These are phyloP conservation scores for Thripadectes ignobilis DNA, from an alignment of 2,797 vertebrate species.

Conservation along the genomic window DNA sequence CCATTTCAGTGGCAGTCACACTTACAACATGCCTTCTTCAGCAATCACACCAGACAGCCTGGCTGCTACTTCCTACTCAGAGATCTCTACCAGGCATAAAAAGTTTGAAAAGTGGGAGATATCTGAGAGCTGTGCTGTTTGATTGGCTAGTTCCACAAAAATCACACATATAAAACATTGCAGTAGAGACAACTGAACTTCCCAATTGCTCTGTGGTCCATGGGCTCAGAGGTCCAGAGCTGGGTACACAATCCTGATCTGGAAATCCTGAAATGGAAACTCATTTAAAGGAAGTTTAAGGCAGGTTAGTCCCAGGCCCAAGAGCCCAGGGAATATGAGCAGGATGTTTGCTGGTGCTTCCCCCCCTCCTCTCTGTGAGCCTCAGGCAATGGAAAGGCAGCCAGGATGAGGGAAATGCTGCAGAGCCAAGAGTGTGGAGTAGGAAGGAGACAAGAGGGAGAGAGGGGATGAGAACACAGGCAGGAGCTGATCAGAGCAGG, in stretches of 20 bases:
- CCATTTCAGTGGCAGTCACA: not conserved
- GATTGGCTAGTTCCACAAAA: not conserved
- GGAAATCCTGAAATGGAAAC: not conserved
- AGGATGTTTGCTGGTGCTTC: not conserved
- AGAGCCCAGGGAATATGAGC: not conserved
- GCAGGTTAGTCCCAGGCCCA: not conserved
- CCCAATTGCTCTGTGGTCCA: not conserved
- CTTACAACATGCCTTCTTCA: not conserved
- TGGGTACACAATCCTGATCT: not conserved
- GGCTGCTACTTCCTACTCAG: not conserved
- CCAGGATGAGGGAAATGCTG: not conserved
- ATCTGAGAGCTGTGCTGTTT: not conserved
- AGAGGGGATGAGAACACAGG: not conserved
- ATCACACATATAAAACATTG: not conserved
- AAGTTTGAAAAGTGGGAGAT: not conserved
- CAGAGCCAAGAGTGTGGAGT: not conserved
- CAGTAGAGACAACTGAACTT: not conserved
- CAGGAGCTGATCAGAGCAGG: not conserved
- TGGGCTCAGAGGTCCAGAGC: fast-evolving
- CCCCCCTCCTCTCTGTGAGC: not conserved
- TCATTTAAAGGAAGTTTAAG: not conserved
- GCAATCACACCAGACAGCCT: not conserved
- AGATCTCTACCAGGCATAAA: not conserved
- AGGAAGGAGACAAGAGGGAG: not conserved
- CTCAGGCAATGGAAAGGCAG: not conserved